These are phyloP conservation scores for Pimephales promelas DNA, from an alignment of 2,113 vertebrate genomes.

Conservation along the genomic window DNA sequence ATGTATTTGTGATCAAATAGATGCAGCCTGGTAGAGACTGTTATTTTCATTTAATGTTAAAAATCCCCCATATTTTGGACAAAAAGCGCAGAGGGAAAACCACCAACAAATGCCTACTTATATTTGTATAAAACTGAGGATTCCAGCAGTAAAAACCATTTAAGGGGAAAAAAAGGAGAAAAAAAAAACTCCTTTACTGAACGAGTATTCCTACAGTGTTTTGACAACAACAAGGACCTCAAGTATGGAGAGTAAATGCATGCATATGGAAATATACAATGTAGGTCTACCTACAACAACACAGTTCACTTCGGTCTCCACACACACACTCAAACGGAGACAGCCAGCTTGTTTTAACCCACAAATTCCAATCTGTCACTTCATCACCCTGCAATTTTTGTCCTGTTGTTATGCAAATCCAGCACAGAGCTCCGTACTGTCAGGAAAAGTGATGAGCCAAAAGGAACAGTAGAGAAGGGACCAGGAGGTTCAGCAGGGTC, in stretches of 20 bases:
- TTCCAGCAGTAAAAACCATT: not conserved
- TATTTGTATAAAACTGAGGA: not conserved
- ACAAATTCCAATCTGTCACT: conserved; percentile 66
- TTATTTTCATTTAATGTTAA: too few species aligned
- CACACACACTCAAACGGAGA: conserved; percentile 34
- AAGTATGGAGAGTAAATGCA: not conserved
- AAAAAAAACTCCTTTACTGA: not conserved
- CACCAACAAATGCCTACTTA: not conserved
- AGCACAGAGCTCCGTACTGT: conserved; percentile 51
- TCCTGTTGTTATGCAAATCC: conserved; percentile 69
- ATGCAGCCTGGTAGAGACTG: not conserved
- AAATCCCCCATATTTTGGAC: not conserved
- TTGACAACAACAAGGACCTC: conserved; percentile 14
- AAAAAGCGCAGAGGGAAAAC: not conserved
- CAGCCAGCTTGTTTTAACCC: conserved; percentile 64
- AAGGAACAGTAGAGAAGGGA: conserved; percentile 47
- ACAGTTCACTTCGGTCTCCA: conserved; percentile 5
- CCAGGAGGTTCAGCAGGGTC: conserved; percentile 49
- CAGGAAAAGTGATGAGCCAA: conserved; percentile 66
- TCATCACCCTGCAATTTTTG: conserved; percentile 53
- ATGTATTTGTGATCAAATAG: not conserved
- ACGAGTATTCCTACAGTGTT: not conserved
- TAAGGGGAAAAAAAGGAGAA: not conserved
- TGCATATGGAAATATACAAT: not conserved
- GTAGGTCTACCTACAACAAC: not conserved